phyloP scores from a whole-genome alignment of 2,797 vertebrate species.

The Acipenser transmontanus region DNA sequence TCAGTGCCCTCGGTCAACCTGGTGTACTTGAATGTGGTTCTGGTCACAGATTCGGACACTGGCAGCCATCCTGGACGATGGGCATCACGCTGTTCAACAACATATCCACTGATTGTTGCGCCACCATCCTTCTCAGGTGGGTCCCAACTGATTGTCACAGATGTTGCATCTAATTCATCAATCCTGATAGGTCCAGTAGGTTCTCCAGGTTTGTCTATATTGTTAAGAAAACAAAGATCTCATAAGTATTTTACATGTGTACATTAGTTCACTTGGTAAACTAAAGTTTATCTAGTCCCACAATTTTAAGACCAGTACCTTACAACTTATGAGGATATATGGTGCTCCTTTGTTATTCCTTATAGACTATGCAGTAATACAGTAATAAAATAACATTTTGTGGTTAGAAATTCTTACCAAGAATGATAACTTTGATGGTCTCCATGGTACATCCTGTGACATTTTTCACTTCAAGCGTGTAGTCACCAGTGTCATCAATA shows the following conservation, averaged over 20 bases:
- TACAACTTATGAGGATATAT: no score
- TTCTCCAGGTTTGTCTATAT: slow-evolving; percentile 86
- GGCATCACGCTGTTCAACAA: slow-evolving; percentile 91
- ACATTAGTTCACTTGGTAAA: no score
- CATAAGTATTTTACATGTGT: slow-evolving; percentile 9
- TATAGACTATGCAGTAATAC: slow-evolving; percentile 1
- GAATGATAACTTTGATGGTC: slow-evolving; percentile 83
- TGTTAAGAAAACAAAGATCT: slow-evolving; percentile 20
- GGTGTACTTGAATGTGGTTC: slow-evolving; percentile 81
- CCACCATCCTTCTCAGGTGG: slow-evolving; percentile 85
- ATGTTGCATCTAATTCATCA: slow-evolving; percentile 86
- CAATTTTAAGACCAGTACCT: no score
- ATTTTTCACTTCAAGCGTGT: slow-evolving; percentile 88
- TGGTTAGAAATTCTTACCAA: slow-evolving; percentile 69
- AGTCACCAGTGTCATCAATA: slow-evolving; percentile 85
- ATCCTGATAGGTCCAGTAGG: slow-evolving; percentile 79
- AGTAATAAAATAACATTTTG: slow-evolving; percentile 2
- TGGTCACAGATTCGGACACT: slow-evolving; percentile 85
- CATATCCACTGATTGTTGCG: slow-evolving; percentile 83
- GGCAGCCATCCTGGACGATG: slow-evolving; percentile 96
- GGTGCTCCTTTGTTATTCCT: no score
- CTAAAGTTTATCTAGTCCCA: no score
- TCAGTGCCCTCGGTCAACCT: slow-evolving; percentile 88
- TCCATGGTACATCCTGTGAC: slow-evolving; percentile 73
- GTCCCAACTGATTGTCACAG: slow-evolving; percentile 84